phyloP scores from a whole-genome alignment of 2,888 invertebrate genomes.

The Hylaea fasciaria region DNA sequence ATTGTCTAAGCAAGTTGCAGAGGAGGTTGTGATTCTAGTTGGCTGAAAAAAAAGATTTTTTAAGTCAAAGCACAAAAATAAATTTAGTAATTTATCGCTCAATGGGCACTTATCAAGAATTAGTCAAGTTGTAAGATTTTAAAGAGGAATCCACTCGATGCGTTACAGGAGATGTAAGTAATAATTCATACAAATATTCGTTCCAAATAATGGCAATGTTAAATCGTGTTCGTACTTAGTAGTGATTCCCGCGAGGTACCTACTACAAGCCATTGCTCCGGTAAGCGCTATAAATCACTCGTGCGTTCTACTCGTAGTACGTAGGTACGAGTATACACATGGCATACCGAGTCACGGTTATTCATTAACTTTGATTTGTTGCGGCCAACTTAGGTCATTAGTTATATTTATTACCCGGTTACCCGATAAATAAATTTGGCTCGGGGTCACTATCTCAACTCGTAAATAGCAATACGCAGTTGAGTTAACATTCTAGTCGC shows the following conservation, averaged over 20 bases:
- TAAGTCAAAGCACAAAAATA: no score
- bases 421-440: slow-evolving; percentile 39
- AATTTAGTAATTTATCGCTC: no score
- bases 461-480: slow-evolving; percentile 17
- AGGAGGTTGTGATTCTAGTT: no score
- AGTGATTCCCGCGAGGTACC: not conserved
- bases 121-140: no score
- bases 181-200: not conserved
- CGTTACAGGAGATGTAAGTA: not conserved
- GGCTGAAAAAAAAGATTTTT: no score
- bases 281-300: slow-evolving; percentile 14
- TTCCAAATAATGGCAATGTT: not conserved
- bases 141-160: no score
- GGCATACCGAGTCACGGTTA: slow-evolving; percentile 36
- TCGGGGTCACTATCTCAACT: slow-evolving; percentile 26
- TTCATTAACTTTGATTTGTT: slow-evolving; percentile 44
- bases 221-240: not conserved
- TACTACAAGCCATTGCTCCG: slow-evolving; percentile 3
- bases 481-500: not conserved
- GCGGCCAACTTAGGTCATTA: slow-evolving; percentile 36
- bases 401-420: slow-evolving; percentile 39
- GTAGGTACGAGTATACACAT: not conserved
- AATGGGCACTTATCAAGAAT: no score
- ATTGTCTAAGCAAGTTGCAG: no score
- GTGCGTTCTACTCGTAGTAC: not conserved